Evolutionary conservation across 2,888 invertebrate species (phyloP).

Genomic region (Meiosimyza decipiens): DNA sequence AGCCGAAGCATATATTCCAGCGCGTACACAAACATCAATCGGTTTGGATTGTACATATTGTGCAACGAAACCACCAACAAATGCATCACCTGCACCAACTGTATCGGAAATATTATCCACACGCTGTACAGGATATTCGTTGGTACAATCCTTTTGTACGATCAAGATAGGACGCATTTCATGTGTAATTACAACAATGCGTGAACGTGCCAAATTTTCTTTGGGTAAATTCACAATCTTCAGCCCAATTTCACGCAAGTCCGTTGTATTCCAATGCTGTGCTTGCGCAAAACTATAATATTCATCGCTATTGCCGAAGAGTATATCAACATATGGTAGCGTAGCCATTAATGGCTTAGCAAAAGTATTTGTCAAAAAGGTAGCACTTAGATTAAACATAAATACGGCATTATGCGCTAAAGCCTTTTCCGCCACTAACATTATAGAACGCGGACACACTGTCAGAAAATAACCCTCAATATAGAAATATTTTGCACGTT

Average conservation of each 20-base stretch:
- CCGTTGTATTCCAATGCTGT: conserved; percentile 76
- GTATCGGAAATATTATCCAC: conserved; percentile 92
- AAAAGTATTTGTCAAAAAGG: conserved; percentile 90
- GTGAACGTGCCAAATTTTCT: conserved; percentile 74
- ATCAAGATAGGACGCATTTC: conserved; percentile 87
- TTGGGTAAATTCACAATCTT: conserved; percentile 82
- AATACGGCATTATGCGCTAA: conserved; percentile 78
- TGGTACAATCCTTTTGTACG: conserved; percentile 74
- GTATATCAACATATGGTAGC: conserved; percentile 91
- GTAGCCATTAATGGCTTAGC: conserved; percentile 83
- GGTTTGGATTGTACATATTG: conserved; percentile 81
- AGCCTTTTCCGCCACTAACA: conserved; percentile 85
- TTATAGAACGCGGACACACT: conserved; percentile 88
- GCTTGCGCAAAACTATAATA: conserved; percentile 85
- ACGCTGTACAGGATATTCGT: conserved; percentile 76
- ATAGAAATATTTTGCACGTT: conserved; percentile 86
- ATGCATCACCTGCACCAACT: conserved; percentile 99
- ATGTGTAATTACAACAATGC: conserved; percentile 92
- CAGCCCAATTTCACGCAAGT: conserved; percentile 84
- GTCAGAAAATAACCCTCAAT: conserved; percentile 97
- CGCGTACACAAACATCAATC: conserved; percentile 81
- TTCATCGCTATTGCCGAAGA: conserved; percentile 96
- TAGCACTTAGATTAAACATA: conserved; percentile 95
- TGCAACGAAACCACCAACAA: conserved; percentile 95
- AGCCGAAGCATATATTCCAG: conserved; percentile 88